Conservation (phyloP, 2,888 invertebrate species). For the Sesamia inferens region DNA sequence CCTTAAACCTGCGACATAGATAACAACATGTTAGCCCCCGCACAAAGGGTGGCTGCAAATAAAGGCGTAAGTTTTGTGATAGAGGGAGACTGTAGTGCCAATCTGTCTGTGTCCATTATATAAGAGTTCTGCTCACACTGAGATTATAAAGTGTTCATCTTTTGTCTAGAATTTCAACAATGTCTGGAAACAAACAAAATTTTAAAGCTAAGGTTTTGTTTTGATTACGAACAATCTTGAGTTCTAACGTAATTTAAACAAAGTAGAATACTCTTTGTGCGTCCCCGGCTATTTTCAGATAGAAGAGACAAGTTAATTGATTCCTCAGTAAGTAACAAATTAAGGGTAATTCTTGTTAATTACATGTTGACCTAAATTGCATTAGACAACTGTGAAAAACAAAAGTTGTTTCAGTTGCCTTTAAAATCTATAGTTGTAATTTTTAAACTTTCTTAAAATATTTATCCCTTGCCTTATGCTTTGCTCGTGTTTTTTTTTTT, state of each 20-base stretch:
- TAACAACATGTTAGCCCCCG: not conserved
- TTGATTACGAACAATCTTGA: not conserved
- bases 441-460: not conserved
- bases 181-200: not conserved
- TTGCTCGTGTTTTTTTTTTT: too few relatives aligned
- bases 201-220: not conserved
- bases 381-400: not conserved
- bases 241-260: not conserved
- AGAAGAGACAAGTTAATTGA: conserved; percentile 19
- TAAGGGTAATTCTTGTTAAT: conserved; percentile 30
- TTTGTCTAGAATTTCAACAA: not conserved
- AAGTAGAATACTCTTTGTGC: not conserved
- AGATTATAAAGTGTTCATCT: not conserved
- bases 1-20: not conserved
- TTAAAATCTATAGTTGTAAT: not conserved
- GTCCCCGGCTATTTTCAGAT: not conserved
- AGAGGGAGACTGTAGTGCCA: conserved; percentile 12
- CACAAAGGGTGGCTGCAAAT: conserved; percentile 17
- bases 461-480: too few relatives aligned
- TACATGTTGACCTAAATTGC: conserved; percentile 19
- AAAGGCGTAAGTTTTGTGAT: conserved; percentile 31
- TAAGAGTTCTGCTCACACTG: conserved; percentile 4
- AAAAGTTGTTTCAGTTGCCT: not conserved
- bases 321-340: conserved; percentile 23
- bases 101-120: conserved; percentile 29